Evolutionary conservation across 2,113 vertebrate species (phyloP), one percentile per base, ranked within the genome.

Genomic region (Phalacrocorax brasilianus): DNA sequence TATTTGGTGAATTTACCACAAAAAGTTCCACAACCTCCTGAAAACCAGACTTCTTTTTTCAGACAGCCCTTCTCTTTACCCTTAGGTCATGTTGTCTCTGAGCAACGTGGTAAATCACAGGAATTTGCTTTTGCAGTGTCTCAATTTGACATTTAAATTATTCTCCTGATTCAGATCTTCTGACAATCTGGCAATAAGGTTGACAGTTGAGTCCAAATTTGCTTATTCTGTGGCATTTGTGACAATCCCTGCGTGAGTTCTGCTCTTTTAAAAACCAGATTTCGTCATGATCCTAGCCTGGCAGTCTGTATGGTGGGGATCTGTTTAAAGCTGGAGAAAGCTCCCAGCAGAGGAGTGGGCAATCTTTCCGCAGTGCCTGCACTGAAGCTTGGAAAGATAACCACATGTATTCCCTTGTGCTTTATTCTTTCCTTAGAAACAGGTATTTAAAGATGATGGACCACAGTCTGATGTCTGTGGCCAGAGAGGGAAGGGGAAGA

Each of bases 141-240:
- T 96, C 87, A 88, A 94, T 94, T 97, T 97, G 97, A 96, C 92
- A 96, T 96, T 96, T 96, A 96, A 96, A 92, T 95, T 95, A 91
- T 93, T 91, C 84, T 97, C 74, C 74, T 76, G 81, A 97, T 95
- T 97, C 92, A 93, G 89, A 82, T 92, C 62, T 89, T 85, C 89
- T 96, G 97, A 91, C 93, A 95, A 91, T 96, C 89, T 95, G 92
- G 91, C 81, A 88, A 91, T 91, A 73, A 81, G 77, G 80, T 89
- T 96, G 96, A 91, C 91, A 92, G 77, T 82, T 82, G 74, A 95
- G 80, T 91, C 97, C 91, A 95, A 79, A 85, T 87, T 91, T 97
- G 84, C 77, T 95, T 92, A 73, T 92, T 95, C 81, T 89, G 77
- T 95, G 89, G 77, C 93, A 89, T 97, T 93, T 97, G 71, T 93